Evolutionary conservation across 2,113 vertebrate genomes (phyloP), one percentile per base, ranked within the genome.

Genomic region (Microtus pennsylvanicus): DNA sequence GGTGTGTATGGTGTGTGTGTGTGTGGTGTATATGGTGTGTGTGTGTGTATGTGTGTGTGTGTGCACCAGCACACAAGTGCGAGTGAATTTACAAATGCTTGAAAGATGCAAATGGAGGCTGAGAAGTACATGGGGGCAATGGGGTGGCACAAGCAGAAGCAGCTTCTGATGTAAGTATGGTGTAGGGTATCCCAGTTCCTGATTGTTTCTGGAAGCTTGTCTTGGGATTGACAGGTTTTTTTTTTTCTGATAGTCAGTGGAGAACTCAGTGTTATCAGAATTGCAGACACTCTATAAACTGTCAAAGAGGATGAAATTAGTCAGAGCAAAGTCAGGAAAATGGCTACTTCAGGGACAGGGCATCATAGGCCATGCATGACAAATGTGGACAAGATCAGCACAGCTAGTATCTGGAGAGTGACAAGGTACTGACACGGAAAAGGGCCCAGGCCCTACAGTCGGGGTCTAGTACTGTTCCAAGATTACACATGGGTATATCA

Each of bases 401-500:
- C 2, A 45, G 22, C 14, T 4, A 4, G 67, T 14, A 0, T 4
- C 12, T 28, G 30, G 70, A 24, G 3, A 85, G 38, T 12, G 4
- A 45, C 4, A 13, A 52, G 42, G 14, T 50, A 13, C 9, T 17
- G 33, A 38, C 72, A 45, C 2, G 1, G 19, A 38, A 28, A 35
- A 87, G 3, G 17, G 24, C 11, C 50, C 16, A 75, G 67, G 19
- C 3, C 38, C 42, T 17, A 7, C 38, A 47, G 38, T 58, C 7
- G 7, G 30, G 16, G 22, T 11, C 63, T 52, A 87, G 30, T 0
- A 16, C 21, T 30, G 4, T 35, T 7, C 52, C n/a, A 5, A 0
- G 8, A 19, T 10, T 19, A 78, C 0, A 1, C 24, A 14, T 69
- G 7, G 3, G 38, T 5, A 72, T 21, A 33, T 30, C 0, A 22